A percentile compares a stretch with the other conserved stretches of the same genome.
Conservation (phyloP, 2,888 invertebrate genomes). For the Campoplex capitator region DNA sequence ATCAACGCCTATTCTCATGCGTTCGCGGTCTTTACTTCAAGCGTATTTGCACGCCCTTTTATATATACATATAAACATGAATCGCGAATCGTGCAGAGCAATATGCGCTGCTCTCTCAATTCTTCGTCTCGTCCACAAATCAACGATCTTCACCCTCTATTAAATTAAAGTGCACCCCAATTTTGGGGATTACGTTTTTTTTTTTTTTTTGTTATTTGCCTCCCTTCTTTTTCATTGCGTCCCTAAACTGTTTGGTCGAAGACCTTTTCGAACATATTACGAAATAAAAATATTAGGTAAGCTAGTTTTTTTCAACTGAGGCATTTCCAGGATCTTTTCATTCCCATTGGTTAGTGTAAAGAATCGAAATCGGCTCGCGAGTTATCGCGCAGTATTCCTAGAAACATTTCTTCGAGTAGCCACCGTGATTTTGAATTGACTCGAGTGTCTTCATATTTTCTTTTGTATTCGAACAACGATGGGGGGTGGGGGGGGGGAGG, state of each 20-base stretch:
- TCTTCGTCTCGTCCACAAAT: constrained; percentile 53
- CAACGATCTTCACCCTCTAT: constrained; percentile 74
- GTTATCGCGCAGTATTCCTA: neutral
- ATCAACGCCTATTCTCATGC: constrained; percentile 75
- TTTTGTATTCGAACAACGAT: constrained; percentile 16
- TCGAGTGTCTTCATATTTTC: constrained; percentile 39
- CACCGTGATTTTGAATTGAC: constrained; percentile 28
- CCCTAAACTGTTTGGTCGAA: neutral
- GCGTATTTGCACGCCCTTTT: constrained; percentile 49
- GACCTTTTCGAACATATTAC: neutral
- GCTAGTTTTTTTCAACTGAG: neutral
- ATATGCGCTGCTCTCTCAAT: constrained; percentile 57
- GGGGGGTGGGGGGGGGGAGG: neutral
- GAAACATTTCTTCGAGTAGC: neutral
- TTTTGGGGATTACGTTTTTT: constrained; percentile 64
- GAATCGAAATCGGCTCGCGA: neutral
- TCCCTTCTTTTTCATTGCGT: neutral
- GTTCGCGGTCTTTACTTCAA: constrained; percentile 62
- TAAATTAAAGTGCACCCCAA: constrained; percentile 83
- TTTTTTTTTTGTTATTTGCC: constrained; percentile 36
- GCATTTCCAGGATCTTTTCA: too few relatives aligned
- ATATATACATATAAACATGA: neutral
- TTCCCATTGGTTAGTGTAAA: too few relatives aligned
- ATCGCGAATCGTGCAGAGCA: constrained; percentile 20
- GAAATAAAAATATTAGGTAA: constrained; percentile 5